Evolutionary conservation across 1,140 invertebrate genomes (phyloP), one percentile per base, ranked within the genome.

Genomic region (Chymomyza costata): DNA sequence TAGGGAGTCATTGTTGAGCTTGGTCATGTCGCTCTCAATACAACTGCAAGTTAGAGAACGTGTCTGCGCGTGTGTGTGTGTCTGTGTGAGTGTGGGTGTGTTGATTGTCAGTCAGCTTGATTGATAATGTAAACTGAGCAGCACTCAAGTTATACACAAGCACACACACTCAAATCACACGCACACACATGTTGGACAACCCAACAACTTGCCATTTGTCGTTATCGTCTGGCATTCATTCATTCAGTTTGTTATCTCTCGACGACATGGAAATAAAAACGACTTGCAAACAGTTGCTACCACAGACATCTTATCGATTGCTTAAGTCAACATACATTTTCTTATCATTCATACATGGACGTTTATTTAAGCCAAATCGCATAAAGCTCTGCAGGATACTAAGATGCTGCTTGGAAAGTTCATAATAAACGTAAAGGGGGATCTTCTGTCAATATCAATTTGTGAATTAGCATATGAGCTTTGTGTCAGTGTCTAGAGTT

Each of bases 111-210:
- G 67, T 68, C 64, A 37, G 59, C 53, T 73, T 80, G 73, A 80
- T 80, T 80, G 73, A 80, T 80, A 80, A 80, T 73, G 73, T 81
- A 80, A 81, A 59, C 74, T 39, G 60, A 78, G 73, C 31, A 57
- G 70, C 21, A 52, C 51, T 43, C n/a, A n/a, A n/a, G n/a, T n/a
- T n/a, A n/a, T n/a, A n/a, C n/a, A 16, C 41, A 28, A 41, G n/a
- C 25, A 40, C 21, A 21, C 16, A 48, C 53, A 48, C 18, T 25
- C 21, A 25, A 37, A 44, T 8, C 11, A 10, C 11, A 44, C 11
- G 38, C 34, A 47, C 55, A 48, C 49, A 51, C 44, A 38, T 45
- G 17, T 31, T 40, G 16, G 15, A 39, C 2, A 7, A 11, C 15
- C 2, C 13, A 19, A 7, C 34, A 16, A n/a, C n/a, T n/a, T n/a